A percentile compares a stretch with the other conserved stretches of the same genome.
Conservation (phyloP, 2,113 vertebrate species). For the Myotis lucifugus region DNA sequence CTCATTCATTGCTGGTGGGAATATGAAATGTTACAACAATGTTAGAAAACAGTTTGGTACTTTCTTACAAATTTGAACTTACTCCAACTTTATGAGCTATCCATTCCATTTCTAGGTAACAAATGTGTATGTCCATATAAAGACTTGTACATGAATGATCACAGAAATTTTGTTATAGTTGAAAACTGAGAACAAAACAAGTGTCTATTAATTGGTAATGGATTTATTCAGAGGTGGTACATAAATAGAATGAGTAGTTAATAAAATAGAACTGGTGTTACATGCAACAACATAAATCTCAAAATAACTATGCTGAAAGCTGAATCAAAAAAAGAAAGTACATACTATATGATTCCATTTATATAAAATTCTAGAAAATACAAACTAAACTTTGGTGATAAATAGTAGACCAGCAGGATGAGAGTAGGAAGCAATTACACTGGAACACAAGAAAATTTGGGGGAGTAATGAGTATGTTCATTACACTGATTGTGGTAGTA, state of each 20-base stretch:
- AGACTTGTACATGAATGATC: background rate
- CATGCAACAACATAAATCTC: background rate
- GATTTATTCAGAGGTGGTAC: background rate
- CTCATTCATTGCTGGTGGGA: background rate
- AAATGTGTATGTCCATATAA: background rate
- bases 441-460: background rate
- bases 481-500: background rate
- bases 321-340: background rate
- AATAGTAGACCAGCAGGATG: background rate
- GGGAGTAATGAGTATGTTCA: background rate
- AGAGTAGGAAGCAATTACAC: background rate
- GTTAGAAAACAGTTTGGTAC: background rate
- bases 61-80: background rate
- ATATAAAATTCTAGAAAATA: conserved; percentile 9
- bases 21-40: background rate
- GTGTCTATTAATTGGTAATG: background rate
- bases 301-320: background rate
- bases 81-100: background rate
- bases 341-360: background rate
- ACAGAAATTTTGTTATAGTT: background rate
- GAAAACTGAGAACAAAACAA: background rate
- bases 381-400: background rate
- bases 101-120: background rate
- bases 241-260: background rate
- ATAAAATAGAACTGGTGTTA: background rate